Conservation (phyloP, 2,113 vertebrate species). For the Bubo scandiacus region DNA sequence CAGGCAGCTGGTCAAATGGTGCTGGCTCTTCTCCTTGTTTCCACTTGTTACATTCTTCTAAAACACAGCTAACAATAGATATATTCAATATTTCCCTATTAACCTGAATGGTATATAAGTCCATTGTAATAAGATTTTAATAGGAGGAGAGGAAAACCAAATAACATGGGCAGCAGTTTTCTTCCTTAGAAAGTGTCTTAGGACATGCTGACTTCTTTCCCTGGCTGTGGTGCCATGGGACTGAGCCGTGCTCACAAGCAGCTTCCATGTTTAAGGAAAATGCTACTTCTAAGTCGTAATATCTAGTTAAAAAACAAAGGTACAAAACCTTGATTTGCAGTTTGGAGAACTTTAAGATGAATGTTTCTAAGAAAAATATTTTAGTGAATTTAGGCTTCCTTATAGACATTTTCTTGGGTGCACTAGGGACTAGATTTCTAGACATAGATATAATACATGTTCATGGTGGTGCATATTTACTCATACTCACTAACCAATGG, state of each 20-base stretch:
- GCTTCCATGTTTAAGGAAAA: background rate
- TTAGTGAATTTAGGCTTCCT: background rate
- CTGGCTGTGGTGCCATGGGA: background rate
- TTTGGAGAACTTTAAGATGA: background rate
- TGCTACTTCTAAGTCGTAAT: background rate
- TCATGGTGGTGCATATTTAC: background rate
- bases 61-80: conserved; percentile 12
- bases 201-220: background rate
- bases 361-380: background rate
- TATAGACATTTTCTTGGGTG: background rate
- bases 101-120: background rate
- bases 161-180: background rate
- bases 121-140: background rate
- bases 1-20: background rate
- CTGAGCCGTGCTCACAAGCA: background rate
- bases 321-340: background rate
- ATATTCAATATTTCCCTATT: background rate
- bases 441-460: background rate
- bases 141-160: background rate
- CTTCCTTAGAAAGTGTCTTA: background rate
- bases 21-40: background rate
- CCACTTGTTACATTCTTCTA: background rate
- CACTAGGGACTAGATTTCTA: background rate
- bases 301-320: background rate
- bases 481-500: background rate